Conservation (phyloP, 2,888 invertebrate genomes). For the Galerucella calmariensis region DNA sequence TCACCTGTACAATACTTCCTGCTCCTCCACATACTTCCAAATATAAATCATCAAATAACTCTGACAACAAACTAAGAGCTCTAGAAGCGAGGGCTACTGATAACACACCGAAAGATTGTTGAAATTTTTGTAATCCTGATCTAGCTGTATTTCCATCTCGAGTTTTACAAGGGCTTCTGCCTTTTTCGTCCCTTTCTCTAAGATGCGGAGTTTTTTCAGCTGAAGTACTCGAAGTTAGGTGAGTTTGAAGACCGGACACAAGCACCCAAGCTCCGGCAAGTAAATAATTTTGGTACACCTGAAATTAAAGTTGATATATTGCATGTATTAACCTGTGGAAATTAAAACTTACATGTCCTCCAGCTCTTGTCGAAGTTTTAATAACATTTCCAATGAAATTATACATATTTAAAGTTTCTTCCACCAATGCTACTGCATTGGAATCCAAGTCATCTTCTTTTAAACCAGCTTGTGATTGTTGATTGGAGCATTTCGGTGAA, state of each 20-base stretch:
- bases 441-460: conserved; percentile 83
- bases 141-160: conserved; percentile 69
- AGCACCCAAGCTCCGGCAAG: conserved; percentile 90
- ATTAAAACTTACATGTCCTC: conserved; percentile 78
- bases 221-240: conserved; percentile 74
- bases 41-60: conserved; percentile 80
- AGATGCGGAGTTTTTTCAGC: conserved; percentile 61
- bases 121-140: conserved; percentile 79
- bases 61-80: conserved; percentile 80
- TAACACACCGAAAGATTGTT: conserved; percentile 89
- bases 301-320: conserved; percentile 18
- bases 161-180: conserved; percentile 71
- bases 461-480: conserved; percentile 54
- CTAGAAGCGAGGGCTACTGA: conserved; percentile 90
- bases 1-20: conserved; percentile 56
- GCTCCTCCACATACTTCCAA: conserved; percentile 72
- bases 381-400: conserved; percentile 83
- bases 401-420: conserved; percentile 89
- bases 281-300: conserved; percentile 90
- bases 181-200: conserved; percentile 68
- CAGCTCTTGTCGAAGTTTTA: conserved; percentile 86
- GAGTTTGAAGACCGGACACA: conserved; percentile 87
- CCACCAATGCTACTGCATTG: conserved; percentile 84
- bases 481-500: conserved; percentile 69
- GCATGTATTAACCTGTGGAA: not conserved